Evolutionary conservation across 2,888 invertebrate genomes (phyloP).

Genomic region (Chelonus formosanus): DNA sequence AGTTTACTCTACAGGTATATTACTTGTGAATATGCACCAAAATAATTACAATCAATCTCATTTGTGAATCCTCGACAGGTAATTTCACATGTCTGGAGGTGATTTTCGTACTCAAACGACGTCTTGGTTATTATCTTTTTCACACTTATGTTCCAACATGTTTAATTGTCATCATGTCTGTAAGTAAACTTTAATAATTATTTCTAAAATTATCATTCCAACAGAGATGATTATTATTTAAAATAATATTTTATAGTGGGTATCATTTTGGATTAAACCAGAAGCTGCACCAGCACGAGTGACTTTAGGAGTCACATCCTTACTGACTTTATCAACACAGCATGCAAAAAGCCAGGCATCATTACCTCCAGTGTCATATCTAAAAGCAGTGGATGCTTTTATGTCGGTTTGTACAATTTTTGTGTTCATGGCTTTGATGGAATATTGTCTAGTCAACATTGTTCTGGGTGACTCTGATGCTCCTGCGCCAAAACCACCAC

Average conservation of each 20-base stretch:
- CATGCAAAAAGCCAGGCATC: slow-evolving; percentile 95
- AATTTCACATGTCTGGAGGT: slow-evolving; percentile 94
- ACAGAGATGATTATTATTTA: too few species aligned
- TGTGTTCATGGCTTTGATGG: slow-evolving; percentile 94
- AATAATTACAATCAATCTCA: slow-evolving; percentile 37
- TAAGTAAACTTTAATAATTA: slow-evolving; percentile 64
- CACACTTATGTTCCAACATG: slow-evolving; percentile 95
- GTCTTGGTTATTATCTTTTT: slow-evolving; percentile 90
- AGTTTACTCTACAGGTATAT: slow-evolving; percentile 85
- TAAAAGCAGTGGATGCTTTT: slow-evolving; percentile 91
- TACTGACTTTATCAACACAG: slow-evolving; percentile 88
- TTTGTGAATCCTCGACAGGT: slow-evolving; percentile 66
- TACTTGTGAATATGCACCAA: slow-evolving; percentile 30
- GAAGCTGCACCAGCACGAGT: slow-evolving; percentile 94
- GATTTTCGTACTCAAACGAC: slow-evolving; percentile 86
- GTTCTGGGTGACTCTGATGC: slow-evolving; percentile 79
- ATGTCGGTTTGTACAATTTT: slow-evolving; percentile 94
- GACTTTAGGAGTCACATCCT: slow-evolving; percentile 89
- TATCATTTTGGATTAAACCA: slow-evolving; percentile 95
- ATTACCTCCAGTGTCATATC: slow-evolving; percentile 90
- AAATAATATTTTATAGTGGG: slow-evolving; percentile 73
- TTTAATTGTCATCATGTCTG: slow-evolving; percentile 93
- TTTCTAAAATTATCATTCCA: too few species aligned
- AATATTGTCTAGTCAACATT: slow-evolving; percentile 89
- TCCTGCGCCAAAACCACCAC: slow-evolving; percentile 67